Evolutionary conservation across 2,888 invertebrate genomes (phyloP), one percentile per base, ranked within the genome.

Genomic region (Morpho achilles): DNA sequence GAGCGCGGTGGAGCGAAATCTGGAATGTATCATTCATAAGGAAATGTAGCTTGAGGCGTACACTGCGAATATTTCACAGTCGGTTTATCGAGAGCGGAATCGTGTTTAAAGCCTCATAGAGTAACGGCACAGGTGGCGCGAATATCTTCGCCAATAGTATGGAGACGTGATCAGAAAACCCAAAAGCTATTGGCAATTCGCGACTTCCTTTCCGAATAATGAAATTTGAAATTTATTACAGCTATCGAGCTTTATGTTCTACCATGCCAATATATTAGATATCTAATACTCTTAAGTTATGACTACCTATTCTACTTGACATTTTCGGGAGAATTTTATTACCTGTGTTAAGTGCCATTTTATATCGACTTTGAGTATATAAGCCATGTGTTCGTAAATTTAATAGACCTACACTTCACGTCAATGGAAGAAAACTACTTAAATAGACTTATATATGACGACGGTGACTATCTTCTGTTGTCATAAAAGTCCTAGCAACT

Each of bases 151-250:
- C 86, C 86, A 86, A 87, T 87, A 86, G 81, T 80, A 86, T 80
- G 74, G 73, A 81, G 86, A 87, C 87, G 87, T 87, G 87, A 87
- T 85, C 86, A 79, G 87, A 84, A 85, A 86, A 77, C 83, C 76
- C 76, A 80, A 85, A 82, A 70, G 80, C 82, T 78, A 84, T 83
- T 83, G 84, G 79, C 80, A 82, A 82, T 80, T 83, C 80, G 82
- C 82, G 84, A 85, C 83, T 83, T 85, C 82, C 84, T 87, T 79
- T 84, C 85, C 85, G 86, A 85, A 87, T 86, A 87, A 87, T 87
- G 84, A 86, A 87, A 87, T 87, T 86, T 86, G 79, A 86, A 87
- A 86, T 87, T 87, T 87, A 87, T 86, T 84, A 41, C n/a, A 54
- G 47, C 54, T 54, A 54, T 85, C 80, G 77, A 80, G 77, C 72